These are phyloP conservation scores for Sceloporus tristichus DNA, from an alignment of 2,113 vertebrate genomes.

Conservation along the genomic window DNA sequence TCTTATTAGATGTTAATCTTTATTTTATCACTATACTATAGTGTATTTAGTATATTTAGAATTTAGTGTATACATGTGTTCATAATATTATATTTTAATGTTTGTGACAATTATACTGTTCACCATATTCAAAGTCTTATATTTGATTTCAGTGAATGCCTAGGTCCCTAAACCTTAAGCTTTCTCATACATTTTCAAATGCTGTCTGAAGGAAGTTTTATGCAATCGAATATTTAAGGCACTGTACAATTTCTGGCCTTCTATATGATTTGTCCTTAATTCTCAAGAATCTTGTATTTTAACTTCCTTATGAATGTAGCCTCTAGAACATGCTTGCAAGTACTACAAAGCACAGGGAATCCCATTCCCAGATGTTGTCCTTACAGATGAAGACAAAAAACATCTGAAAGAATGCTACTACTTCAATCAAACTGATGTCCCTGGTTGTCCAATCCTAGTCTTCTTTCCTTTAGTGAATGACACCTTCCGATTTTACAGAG, in stretches of 20 bases:
- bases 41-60: too few species aligned
- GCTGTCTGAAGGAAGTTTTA: too few species aligned
- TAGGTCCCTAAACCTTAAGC: not conserved
- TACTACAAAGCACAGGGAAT: conserved; percentile 80
- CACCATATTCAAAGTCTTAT: not conserved
- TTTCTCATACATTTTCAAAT: not conserved
- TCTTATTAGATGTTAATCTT: not conserved
- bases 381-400: conserved; percentile 73
- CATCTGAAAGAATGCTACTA: conserved; percentile 81
- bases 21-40: too few species aligned
- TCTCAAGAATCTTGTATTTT: conserved; percentile 17
- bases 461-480: conserved; percentile 84
- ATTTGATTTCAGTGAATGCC: not conserved
- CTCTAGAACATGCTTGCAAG: conserved; percentile 76
- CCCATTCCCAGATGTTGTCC: conserved; percentile 76
- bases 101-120: not conserved
- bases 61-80: too few species aligned
- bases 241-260: not conserved
- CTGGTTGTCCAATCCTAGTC: conserved; percentile 71
- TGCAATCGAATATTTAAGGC: not conserved
- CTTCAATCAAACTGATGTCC: conserved; percentile 70
- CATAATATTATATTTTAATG: not conserved
- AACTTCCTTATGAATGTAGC: conserved; percentile 61
- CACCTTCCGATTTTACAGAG: conserved; percentile 81
- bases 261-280: not conserved